A percentile compares a stretch with the other conserved stretches of the same genome.
Conservation (phyloP, 2,797 vertebrate genomes). For the Helarctos malayanus region DNA sequence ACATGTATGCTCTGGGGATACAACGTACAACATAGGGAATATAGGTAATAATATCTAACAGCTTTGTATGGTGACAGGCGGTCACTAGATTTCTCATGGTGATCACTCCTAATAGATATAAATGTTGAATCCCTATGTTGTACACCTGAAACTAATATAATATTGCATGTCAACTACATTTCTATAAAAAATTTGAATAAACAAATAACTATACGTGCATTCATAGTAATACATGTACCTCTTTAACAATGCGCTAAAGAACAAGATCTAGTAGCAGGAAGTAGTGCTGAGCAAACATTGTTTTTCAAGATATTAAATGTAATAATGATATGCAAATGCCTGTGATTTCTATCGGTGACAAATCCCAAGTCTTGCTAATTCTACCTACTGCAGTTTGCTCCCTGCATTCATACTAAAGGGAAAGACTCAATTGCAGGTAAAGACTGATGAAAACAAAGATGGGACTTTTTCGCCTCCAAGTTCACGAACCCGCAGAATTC, state of each 20-base stretch:
- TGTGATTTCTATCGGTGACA: constrained; percentile 25
- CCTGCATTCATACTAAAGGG: not conserved
- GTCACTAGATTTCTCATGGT: not conserved
- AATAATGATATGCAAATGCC: not conserved
- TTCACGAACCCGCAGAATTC: not conserved
- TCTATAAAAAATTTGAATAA: not conserved
- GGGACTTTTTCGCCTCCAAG: not conserved
- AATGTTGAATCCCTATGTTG: not conserved
- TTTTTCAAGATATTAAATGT: constrained; percentile 36
- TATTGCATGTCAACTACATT: not conserved
- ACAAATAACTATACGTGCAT: not conserved
- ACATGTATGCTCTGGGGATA: not conserved
- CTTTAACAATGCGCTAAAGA: constrained; percentile 53
- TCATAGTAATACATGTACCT: not conserved
- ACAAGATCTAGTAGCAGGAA: constrained; percentile 34
- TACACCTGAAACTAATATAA: not conserved
- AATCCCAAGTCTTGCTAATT: not conserved
- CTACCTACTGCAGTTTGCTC: not conserved
- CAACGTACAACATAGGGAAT: not conserved
- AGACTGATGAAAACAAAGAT: not conserved
- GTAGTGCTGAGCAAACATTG: constrained; percentile 25
- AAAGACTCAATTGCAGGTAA: not conserved
- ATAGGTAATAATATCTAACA: not conserved
- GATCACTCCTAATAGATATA: not conserved
- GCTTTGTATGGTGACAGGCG: not conserved